These are phyloP conservation scores for Zophobas atratus DNA, from an alignment of 1,140 invertebrate species.

Conservation along the genomic window DNA sequence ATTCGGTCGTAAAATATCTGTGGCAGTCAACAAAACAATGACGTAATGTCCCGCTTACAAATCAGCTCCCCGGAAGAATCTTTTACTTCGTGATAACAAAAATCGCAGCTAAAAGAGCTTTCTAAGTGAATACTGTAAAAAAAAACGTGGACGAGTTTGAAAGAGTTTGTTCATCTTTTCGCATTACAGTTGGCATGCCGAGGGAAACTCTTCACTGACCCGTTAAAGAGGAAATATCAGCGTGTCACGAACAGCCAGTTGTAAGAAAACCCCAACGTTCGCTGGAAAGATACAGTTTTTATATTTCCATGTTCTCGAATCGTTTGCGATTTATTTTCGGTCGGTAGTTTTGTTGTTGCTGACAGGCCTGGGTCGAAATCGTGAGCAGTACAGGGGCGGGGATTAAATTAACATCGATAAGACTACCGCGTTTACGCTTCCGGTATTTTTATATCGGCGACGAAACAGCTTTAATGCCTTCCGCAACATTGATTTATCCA, in stretches of 20 bases:
- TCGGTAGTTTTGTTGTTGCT: slow-evolving; percentile 22
- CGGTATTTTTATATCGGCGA: slow-evolving; percentile 18
- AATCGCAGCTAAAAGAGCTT: not conserved
- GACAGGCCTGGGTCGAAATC: slow-evolving; percentile 12
- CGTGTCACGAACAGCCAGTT: slow-evolving; percentile 39
- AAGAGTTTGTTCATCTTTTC: slow-evolving; percentile 16
- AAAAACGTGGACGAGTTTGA: not conserved
- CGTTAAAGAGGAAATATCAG: slow-evolving; percentile 37
- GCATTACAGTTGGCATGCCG: slow-evolving; percentile 14
- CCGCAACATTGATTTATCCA: slow-evolving; percentile 39
- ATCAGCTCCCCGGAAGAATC: no score
- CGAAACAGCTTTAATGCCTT: slow-evolving; percentile 28
- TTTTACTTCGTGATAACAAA: not conserved
- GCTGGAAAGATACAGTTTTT: slow-evolving; percentile 22
- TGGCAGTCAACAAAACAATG: no score
- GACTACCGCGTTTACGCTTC: not conserved
- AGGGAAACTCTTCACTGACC: slow-evolving; percentile 14
- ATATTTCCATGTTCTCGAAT: slow-evolving; percentile 34
- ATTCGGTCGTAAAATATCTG: no score
- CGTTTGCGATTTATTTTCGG: slow-evolving; percentile 31
- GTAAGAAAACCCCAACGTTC: slow-evolving; percentile 1
- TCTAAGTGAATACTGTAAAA: no score
- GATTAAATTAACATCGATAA: slow-evolving; percentile 29
- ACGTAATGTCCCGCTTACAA: no score
- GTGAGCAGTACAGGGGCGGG: not conserved